A percentile compares a stretch with the other conserved stretches of the same genome.
phyloP scores from a whole-genome alignment of 2,797 vertebrate species.

The Sebastes hopkinsi region DNA sequence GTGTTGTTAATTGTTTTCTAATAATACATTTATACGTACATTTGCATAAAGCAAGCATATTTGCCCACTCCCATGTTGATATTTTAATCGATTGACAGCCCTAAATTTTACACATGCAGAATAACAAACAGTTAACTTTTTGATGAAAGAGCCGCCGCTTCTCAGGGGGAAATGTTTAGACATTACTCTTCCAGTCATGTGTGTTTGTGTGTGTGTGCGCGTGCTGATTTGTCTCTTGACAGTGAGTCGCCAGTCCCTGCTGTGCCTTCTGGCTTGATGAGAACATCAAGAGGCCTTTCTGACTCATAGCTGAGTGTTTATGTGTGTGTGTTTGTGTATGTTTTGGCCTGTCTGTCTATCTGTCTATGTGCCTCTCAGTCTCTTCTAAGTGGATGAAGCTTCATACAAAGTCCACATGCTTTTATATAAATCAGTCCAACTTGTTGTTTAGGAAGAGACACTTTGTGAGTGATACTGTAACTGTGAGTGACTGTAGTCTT shows the following conservation, averaged over 20 bases:
- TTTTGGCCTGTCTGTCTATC: slow-evolving; percentile 31
- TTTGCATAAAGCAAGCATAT: too few species aligned
- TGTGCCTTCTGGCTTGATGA: slow-evolving; percentile 68
- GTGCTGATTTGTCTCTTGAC: slow-evolving; percentile 58
- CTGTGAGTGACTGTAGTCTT: neutral
- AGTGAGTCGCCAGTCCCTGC: slow-evolving; percentile 62
- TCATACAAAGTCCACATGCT: slow-evolving; percentile 44
- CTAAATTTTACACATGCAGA: neutral
- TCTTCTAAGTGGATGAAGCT: too few species aligned
- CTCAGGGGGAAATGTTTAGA: slow-evolving; percentile 30
- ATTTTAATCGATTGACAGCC: too few species aligned
- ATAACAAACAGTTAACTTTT: slow-evolving; percentile 33
- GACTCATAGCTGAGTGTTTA: slow-evolving; percentile 47
- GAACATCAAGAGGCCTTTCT: slow-evolving; percentile 66
- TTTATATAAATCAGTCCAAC: slow-evolving; percentile 29
- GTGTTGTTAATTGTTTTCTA: too few species aligned
- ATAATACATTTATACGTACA: too few species aligned
- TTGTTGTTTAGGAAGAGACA: slow-evolving; percentile 24
- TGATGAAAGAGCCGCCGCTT: slow-evolving; percentile 25
- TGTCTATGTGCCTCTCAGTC: too few species aligned
- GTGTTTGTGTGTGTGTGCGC: neutral
- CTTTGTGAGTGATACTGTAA: slow-evolving; percentile 23
- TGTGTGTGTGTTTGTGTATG: slow-evolving; percentile 27
- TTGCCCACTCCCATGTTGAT: too few species aligned
- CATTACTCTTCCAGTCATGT: slow-evolving; percentile 22